These are phyloP conservation scores for Petrophora chlorosata DNA, from an alignment of 2,888 invertebrate species.

Conservation along the genomic window DNA sequence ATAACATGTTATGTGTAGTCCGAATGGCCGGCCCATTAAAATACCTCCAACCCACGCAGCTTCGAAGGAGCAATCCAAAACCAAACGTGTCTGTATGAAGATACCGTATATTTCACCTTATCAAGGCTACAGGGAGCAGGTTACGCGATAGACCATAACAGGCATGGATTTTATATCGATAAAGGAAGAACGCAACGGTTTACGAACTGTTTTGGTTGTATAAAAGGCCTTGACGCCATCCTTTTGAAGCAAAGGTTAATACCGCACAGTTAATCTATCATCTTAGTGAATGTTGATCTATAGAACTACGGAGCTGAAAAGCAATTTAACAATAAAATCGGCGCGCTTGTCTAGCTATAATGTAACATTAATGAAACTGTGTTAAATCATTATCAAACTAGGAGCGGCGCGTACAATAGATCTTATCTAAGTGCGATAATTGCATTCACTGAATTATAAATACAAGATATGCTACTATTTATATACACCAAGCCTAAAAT, in stretches of 20 bases:
- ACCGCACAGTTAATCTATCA: conserved; percentile 9
- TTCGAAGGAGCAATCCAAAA: conserved; percentile 40
- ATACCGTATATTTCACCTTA: conserved; percentile 36
- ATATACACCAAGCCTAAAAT: no score
- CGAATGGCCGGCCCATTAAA: conserved; percentile 58
- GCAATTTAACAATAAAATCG: conserved; percentile 14
- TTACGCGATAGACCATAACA: conserved; percentile 45
- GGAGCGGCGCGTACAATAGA: conserved; percentile 14
- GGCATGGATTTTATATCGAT: conserved; percentile 44
- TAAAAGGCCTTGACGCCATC: conserved; percentile 30
- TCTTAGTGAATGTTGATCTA: conserved; percentile 17
- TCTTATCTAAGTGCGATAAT: conserved; percentile 13
- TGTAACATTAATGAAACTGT: conserved; percentile 15
- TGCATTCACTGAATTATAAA: conserved; percentile 3
- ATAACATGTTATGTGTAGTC: conserved; percentile 42
- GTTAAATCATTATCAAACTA: conserved; percentile 8
- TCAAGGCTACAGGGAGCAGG: conserved; percentile 28
- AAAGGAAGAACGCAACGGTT: conserved; percentile 40
- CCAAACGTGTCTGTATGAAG: conserved; percentile 41
- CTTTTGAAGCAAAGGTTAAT: conserved; percentile 20
- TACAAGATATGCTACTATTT: no score
- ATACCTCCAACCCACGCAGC: conserved; percentile 59
- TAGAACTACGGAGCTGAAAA: conserved; percentile 4
- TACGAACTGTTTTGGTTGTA: conserved; percentile 34
- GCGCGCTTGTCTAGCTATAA: conserved; percentile 11